These are phyloP conservation scores for Hirudo medicinalis DNA, from an alignment of 1,140 invertebrate genomes.

Conservation along the genomic window DNA sequence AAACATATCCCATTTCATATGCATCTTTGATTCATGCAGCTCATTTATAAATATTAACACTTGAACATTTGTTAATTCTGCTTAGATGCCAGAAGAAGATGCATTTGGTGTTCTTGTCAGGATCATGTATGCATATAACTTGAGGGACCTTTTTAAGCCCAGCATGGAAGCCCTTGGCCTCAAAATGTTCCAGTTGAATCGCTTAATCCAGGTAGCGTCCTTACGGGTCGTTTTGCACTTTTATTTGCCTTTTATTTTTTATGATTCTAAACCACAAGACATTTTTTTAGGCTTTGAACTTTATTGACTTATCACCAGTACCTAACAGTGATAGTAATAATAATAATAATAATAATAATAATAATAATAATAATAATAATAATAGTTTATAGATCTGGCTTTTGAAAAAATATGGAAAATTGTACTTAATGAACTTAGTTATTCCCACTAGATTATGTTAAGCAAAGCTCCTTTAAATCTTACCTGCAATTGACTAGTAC, in stretches of 20 bases:
- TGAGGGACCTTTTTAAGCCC: conserved; percentile 98
- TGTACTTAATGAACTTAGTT: too few relatives aligned
- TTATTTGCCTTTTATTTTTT: background rate
- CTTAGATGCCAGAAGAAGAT: conserved; percentile 94
- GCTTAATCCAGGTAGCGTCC: conserved; percentile 60
- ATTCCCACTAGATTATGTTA: too few relatives aligned
- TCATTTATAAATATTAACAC: background rate
- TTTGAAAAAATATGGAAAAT: too few relatives aligned
- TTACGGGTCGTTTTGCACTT: background rate
- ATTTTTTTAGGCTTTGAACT: too few relatives aligned
- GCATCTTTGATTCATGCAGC: background rate
- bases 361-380: too few relatives aligned
- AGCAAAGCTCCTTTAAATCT: too few relatives aligned
- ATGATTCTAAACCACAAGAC: background rate
- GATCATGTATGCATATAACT: conserved; percentile 91
- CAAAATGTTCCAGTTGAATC: conserved; percentile 97
- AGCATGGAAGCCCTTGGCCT: conserved; percentile 93
- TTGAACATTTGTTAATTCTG: background rate
- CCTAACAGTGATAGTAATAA: too few relatives aligned
- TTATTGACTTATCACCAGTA: too few relatives aligned
- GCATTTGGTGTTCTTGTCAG: conserved; percentile 91
- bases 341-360: too few relatives aligned
- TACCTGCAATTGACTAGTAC: too few relatives aligned
- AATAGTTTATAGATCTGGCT: too few relatives aligned
- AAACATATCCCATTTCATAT: background rate